Evolutionary conservation across 1,140 invertebrate genomes (phyloP), one percentile per base, ranked within the genome.

Genomic region (Anadara kagoshimensis): DNA sequence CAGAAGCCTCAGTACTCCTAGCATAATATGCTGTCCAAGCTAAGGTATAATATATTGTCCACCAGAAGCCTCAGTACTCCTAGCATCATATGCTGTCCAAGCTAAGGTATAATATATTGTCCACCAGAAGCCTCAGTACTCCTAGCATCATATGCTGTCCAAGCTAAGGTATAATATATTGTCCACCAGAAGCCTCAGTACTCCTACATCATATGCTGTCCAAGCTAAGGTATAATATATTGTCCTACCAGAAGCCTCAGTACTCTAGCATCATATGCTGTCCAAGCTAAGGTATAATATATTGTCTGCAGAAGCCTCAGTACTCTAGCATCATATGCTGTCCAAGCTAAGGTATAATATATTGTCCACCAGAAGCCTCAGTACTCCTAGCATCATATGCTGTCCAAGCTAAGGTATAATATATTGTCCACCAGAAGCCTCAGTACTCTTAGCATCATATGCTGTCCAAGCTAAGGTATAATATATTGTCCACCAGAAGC

Each of bases 11-110:
- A 24, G 98, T 99, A 20, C 91, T 99, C 51, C 90, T 99, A 53
- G 97, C 98, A 22, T 99, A 97, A 5, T 99, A 99, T 90, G 98
- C 98, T 47, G 97, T 99, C 49, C 98, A 99, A 90, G 97, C 97
- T 22, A 94, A 98, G 83, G 90, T 93, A 78, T 62, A 29, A 97
- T 98, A 84, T 99, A 98, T 88, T 99, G 97, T 89, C 97, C 97
- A 73, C 96, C 97, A 16, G 97, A 99, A 92, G 98, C 98, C 58
- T 98, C 97, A 24, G 98, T 99, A 20, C 91, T 99, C 51, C 90
- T 99, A 53, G 97, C 98, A 22, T 99, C 97, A 5, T 99, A 99
- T 90, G 98, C 98, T 47, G 97, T 99, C 49, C 98, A 99, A 90
- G 97, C 97, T 22, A 94, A 98, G 83, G 90, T 93, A 78, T 62